Evolutionary conservation across 2,113 vertebrate genomes (phyloP).

Genomic region (Atractosteus spatula): DNA sequence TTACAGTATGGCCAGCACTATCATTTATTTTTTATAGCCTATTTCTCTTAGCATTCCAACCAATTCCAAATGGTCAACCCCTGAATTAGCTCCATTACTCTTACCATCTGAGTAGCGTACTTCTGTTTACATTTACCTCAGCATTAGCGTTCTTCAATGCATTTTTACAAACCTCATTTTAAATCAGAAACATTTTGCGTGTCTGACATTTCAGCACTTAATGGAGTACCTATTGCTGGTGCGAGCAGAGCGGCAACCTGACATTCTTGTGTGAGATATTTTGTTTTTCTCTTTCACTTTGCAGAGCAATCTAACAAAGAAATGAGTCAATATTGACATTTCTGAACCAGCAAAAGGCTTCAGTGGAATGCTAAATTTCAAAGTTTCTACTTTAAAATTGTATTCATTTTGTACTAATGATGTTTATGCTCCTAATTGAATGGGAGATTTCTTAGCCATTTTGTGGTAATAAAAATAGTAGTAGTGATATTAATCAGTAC

Average conservation of each 20-base stretch:
- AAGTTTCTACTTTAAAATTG: too few species aligned
- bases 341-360: too few species aligned
- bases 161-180: constrained; percentile 42
- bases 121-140: constrained; percentile 49
- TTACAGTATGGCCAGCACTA: too few species aligned
- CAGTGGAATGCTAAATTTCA: too few species aligned
- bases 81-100: constrained; percentile 47
- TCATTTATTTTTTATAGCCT: too few species aligned
- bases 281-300: background rate
- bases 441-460: too few species aligned
- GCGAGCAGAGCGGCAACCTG: constrained; percentile 9
- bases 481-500: too few species aligned
- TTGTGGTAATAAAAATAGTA: too few species aligned
- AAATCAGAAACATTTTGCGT: constrained; percentile 38
- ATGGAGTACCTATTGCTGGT: constrained; percentile 37
- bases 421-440: too few species aligned
- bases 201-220: constrained; percentile 30
- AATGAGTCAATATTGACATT: too few species aligned
- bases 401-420: too few species aligned
- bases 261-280: background rate
- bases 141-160: constrained; percentile 38
- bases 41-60: background rate
- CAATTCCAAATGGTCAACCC: constrained; percentile 17
- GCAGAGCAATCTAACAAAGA: background rate
- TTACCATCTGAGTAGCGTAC: constrained; percentile 49